A percentile compares a stretch with the other conserved stretches of the same genome.
These are phyloP conservation scores for Nothoprocta perdicaria DNA, from an alignment of 2,113 vertebrate genomes.

Conservation along the genomic window DNA sequence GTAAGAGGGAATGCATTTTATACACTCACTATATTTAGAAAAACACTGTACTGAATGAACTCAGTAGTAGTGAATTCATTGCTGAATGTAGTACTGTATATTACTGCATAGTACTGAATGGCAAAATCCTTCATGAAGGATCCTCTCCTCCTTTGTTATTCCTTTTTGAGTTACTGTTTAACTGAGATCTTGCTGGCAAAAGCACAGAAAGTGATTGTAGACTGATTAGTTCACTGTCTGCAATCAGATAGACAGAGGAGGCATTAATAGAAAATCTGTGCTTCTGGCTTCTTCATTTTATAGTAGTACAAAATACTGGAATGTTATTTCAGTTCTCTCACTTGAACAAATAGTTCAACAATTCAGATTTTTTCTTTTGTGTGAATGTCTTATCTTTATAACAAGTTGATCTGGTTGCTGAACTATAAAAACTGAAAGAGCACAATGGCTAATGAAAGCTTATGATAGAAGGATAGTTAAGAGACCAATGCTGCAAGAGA, in stretches of 20 bases:
- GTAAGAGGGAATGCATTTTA: not conserved
- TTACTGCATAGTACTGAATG: not conserved
- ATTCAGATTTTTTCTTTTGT: not conserved
- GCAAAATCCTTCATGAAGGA: not conserved
- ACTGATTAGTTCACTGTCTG: not conserved
- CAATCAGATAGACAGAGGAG: not conserved
- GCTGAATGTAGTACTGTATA: too few species aligned
- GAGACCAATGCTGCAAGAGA: not conserved
- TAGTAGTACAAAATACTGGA: not conserved
- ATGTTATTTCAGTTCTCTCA: not conserved
- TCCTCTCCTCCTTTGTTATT: not conserved
- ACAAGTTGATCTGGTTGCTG: not conserved
- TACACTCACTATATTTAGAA: not conserved
- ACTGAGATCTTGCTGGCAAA: not conserved
- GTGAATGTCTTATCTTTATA: not conserved
- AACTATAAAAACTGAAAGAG: not conserved
- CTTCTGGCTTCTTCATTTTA: not conserved
- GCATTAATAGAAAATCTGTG: not conserved
- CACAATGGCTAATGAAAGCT: not conserved
- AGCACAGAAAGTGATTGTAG: not conserved
- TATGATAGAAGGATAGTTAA: not conserved
- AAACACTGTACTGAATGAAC: not conserved
- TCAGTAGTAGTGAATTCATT: too few species aligned
- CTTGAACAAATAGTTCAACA: not conserved
- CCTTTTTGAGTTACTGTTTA: not conserved